Evolutionary conservation across 2,797 vertebrate genomes (phyloP).

Genomic region (Gouania willdenowi): DNA sequence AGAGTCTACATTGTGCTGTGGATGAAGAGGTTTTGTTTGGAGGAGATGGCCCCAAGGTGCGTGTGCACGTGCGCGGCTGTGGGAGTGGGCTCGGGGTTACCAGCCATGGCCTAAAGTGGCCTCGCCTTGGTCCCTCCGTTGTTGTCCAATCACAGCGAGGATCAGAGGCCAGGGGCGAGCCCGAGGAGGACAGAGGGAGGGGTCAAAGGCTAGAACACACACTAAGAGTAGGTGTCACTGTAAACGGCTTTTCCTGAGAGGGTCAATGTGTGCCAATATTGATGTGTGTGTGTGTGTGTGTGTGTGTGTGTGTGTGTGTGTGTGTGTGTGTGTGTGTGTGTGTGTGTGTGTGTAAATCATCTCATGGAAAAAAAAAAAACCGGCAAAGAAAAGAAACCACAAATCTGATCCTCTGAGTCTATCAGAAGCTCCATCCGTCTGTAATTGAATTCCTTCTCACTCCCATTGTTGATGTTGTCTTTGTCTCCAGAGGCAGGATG

Average conservation of each 20-base stretch:
- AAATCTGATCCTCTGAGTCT: constrained; percentile 55
- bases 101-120: constrained; percentile 15
- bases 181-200: constrained; percentile 27
- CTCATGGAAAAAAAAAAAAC: constrained; percentile 25
- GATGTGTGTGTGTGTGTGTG: constrained; percentile 23
- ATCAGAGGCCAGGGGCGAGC: constrained; percentile 43
- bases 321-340: background rate
- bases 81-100: constrained; percentile 24
- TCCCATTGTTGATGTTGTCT: constrained; percentile 56
- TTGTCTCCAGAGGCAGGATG: constrained; percentile 51
- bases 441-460: constrained; percentile 65
- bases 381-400: constrained; percentile 23
- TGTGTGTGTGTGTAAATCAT: constrained; percentile 18
- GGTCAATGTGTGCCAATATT: constrained; percentile 57
- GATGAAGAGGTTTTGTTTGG: constrained; percentile 98
- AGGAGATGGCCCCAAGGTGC: constrained; percentile 32
- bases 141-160: constrained; percentile 57
- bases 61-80: constrained; percentile 16
- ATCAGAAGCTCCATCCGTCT: constrained; percentile 53
- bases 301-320: constrained; percentile 11
- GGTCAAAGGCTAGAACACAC: constrained; percentile 47
- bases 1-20: constrained; percentile 94
- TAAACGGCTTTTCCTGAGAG: constrained; percentile 56
- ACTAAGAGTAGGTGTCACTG: constrained; percentile 57
- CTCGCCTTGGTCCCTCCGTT: constrained; percentile 30